Percentiles rank a stretch among this genome's conserved stretches.
Conservation (phyloP, 2,888 invertebrate species). For the Ormyrus pomaceus region DNA sequence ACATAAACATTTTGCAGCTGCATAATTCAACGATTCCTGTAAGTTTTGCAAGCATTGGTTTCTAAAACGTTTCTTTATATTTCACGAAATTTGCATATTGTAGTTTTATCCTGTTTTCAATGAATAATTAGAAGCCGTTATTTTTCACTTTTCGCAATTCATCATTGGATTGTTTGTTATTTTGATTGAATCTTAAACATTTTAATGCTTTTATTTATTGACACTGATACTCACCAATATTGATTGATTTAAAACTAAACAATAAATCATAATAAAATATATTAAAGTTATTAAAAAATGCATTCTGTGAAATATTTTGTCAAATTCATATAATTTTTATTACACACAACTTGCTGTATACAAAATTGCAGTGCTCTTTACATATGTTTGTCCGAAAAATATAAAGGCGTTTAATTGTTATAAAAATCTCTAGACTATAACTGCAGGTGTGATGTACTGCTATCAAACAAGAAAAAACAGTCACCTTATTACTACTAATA, state of each 20-base stretch:
- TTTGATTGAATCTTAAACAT: background rate
- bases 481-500: conserved; percentile 37
- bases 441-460: conserved; percentile 48
- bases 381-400: conserved; percentile 53
- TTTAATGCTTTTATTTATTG: conserved; percentile 7
- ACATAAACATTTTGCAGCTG: background rate
- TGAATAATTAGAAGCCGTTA: too few relatives aligned
- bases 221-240: too few relatives aligned
- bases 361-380: conserved; percentile 57
- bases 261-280: too few relatives aligned
- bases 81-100: too few relatives aligned
- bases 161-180: too few relatives aligned
- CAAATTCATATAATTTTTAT: conserved; percentile 57
- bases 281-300: background rate
- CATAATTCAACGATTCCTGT: conserved; percentile 1
- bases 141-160: too few relatives aligned
- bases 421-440: conserved; percentile 53
- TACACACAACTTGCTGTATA: conserved; percentile 57
- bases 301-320: conserved; percentile 27
- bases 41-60: background rate
- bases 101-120: too few relatives aligned
- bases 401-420: conserved; percentile 49
- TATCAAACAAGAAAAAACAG: conserved; percentile 47
- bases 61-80: too few relatives aligned
- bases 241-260: too few relatives aligned